Percentiles rank a stretch among this genome's conserved stretches.
phyloP scores from a whole-genome alignment of 2,888 invertebrate species.

The Heliconius sara region DNA sequence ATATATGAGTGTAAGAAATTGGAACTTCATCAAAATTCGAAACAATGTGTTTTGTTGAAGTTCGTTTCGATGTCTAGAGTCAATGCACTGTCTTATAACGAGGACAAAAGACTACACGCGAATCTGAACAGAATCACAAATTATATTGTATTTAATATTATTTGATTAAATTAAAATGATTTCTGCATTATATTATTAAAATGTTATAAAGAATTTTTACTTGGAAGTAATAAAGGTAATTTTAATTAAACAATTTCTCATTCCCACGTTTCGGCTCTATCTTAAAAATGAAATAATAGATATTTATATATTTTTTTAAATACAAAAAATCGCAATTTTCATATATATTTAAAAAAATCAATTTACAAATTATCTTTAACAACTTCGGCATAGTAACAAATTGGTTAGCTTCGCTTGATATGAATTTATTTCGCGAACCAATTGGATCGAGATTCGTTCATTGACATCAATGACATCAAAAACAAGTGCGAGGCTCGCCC shows the following conservation, averaged over 20 bases:
- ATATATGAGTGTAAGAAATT: not conserved
- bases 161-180: not conserved
- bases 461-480: slow-evolving; percentile 32
- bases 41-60: slow-evolving; percentile 41
- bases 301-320: not conserved
- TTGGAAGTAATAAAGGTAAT: not conserved
- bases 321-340: not conserved
- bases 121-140: slow-evolving; percentile 52
- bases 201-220: not conserved
- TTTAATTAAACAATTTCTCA: slow-evolving; percentile 13
- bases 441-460: slow-evolving; percentile 39
- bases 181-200: slow-evolving; percentile 29
- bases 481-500: too few species aligned
- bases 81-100: slow-evolving; percentile 57
- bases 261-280: not conserved
- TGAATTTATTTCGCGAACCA: slow-evolving; percentile 31
- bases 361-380: not conserved
- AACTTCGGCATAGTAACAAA: not conserved
- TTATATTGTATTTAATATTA: slow-evolving; percentile 19
- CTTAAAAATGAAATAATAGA: not conserved
- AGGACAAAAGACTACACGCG: slow-evolving; percentile 52
- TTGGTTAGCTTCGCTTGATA: slow-evolving; percentile 14
- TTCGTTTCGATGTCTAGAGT: slow-evolving; percentile 46
- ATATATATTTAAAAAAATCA: not conserved
- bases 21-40: not conserved